Conservation (phyloP, 1,140 invertebrate genomes). For the Helicoverpa zea region DNA sequence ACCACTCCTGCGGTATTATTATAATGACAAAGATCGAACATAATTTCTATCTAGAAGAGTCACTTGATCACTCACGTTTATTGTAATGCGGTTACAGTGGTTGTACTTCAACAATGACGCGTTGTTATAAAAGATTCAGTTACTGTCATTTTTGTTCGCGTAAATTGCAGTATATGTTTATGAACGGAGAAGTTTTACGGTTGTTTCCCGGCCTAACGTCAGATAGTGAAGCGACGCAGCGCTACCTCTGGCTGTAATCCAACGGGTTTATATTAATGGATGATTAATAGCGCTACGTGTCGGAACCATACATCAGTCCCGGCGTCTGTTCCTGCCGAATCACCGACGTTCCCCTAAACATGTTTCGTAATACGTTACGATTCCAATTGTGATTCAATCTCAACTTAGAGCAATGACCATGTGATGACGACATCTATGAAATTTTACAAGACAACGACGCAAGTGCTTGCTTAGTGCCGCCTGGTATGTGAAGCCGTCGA, state of each 20-base stretch:
- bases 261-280: constrained; percentile 61
- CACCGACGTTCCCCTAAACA: constrained; percentile 34
- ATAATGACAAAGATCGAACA: neutral
- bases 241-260: constrained; percentile 66
- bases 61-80: neutral
- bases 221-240: constrained; percentile 58
- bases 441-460: constrained; percentile 39
- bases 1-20: neutral
- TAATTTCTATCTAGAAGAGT: neutral
- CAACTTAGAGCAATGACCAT: constrained; percentile 48
- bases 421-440: constrained; percentile 47
- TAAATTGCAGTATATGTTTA: constrained; percentile 29
- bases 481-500: constrained; percentile 19
- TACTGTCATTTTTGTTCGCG: constrained; percentile 28
- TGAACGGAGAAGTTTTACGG: constrained; percentile 46
- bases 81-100: neutral
- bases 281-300: constrained; percentile 60
- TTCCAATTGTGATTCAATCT: constrained; percentile 50
- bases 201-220: constrained; percentile 53
- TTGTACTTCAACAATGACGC: constrained; percentile 9
- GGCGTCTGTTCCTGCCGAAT: constrained; percentile 49
- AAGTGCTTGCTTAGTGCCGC: constrained; percentile 21
- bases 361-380: constrained; percentile 48
- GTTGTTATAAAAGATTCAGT: constrained; percentile 50
- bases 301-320: constrained; percentile 55